A percentile compares a stretch with the other conserved stretches of the same genome.
phyloP scores from a whole-genome alignment of 2,113 vertebrate species.

The Sinocyclocheilus anshuiensis region DNA sequence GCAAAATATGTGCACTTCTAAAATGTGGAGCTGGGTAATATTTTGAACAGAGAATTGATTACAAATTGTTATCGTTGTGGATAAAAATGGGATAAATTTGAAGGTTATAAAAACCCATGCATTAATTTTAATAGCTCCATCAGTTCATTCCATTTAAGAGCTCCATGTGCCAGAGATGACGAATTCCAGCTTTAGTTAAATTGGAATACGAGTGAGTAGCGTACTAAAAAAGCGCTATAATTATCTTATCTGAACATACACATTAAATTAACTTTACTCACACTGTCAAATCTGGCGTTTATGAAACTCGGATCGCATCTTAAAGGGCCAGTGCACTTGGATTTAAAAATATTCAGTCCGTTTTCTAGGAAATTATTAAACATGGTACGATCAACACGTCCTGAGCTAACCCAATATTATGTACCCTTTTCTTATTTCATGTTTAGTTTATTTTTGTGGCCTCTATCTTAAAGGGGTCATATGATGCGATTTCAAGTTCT shows the following conservation, averaged over 20 bases:
- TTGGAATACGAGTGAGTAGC: background rate
- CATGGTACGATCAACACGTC: background rate
- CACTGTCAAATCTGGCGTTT: background rate
- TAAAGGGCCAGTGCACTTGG: background rate
- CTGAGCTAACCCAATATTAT: background rate
- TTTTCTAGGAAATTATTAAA: background rate
- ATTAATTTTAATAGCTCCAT: background rate
- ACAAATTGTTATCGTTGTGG: background rate
- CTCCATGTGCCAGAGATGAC: background rate
- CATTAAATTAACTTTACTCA: background rate
- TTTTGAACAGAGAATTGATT: background rate
- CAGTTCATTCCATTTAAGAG: background rate
- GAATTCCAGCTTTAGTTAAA: background rate
- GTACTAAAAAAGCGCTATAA: background rate
- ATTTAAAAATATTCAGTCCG: background rate
- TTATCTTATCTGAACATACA: background rate
- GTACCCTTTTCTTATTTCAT: background rate
- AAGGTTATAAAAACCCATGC: background rate
- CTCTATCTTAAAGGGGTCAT: no score
- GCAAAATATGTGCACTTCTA: conserved; percentile 58
- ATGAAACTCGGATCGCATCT: background rate
- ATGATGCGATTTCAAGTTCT: no score
- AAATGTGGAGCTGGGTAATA: conserved; percentile 45
- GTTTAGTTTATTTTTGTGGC: background rate
- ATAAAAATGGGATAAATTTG: background rate